A percentile compares a stretch with the other conserved stretches of the same genome.
These are phyloP conservation scores for Hermaeophaga mercurialis DNA, from an alignment of 2,888 invertebrate species.

Conservation along the genomic window DNA sequence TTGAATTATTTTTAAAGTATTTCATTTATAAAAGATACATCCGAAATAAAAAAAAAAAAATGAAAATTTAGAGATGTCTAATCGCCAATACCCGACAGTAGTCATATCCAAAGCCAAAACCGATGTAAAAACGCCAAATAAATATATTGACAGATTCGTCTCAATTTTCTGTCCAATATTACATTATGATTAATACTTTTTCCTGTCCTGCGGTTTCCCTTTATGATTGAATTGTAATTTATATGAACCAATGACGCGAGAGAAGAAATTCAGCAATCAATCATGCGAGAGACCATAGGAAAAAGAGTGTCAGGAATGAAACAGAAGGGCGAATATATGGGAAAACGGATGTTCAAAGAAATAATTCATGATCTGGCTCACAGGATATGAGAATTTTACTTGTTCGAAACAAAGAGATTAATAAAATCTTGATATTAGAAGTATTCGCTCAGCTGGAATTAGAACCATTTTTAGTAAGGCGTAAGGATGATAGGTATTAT, in stretches of 20 bases:
- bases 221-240: conserved; percentile 39
- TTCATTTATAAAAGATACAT: too few species aligned
- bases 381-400: conserved; percentile 39
- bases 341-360: conserved; percentile 43
- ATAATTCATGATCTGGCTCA: conserved; percentile 42
- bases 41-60: too few species aligned
- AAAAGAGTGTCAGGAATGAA: conserved; percentile 25
- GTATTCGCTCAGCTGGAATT: conserved; percentile 7
- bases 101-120: too few species aligned
- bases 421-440: conserved; percentile 21
- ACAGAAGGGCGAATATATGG: conserved; percentile 35
- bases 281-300: conserved; percentile 32
- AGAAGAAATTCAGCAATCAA: conserved; percentile 37
- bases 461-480: not conserved
- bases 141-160: not conserved
- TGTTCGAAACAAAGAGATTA: conserved; percentile 35
- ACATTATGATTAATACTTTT: conserved; percentile 16
- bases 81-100: too few species aligned
- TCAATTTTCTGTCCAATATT: conserved; percentile 4
- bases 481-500: not conserved
- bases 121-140: too few species aligned
- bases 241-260: conserved; percentile 40
- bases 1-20: too few species aligned
- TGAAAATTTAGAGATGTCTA: too few species aligned
- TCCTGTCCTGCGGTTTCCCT: conserved; percentile 10